phyloP scores from a whole-genome alignment of 2,888 invertebrate genomes.

The Ellobium chinense region DNA sequence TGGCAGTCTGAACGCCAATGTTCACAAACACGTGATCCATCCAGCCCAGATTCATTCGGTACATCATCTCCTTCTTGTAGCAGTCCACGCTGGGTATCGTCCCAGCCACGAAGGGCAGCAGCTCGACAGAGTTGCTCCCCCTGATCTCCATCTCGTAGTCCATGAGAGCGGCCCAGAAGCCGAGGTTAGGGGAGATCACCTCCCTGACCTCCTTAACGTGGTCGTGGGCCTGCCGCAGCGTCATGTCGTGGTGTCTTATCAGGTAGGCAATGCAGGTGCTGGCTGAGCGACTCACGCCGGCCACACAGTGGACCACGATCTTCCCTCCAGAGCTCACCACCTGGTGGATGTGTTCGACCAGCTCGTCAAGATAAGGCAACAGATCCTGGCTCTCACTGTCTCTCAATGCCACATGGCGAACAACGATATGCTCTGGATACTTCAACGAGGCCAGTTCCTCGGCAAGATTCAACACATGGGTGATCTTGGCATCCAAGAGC shows the following conservation, averaged over 20 bases:
- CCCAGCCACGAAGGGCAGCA: constrained; percentile 60
- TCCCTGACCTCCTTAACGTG: constrained; percentile 56
- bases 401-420: constrained; percentile 55
- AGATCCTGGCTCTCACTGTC: constrained; percentile 60
- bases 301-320: constrained; percentile 65
- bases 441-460: constrained; percentile 57
- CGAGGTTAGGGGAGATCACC: constrained; percentile 61
- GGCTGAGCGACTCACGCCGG: constrained; percentile 67
- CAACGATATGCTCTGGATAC: constrained; percentile 53
- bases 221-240: constrained; percentile 57
- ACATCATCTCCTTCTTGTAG: constrained; percentile 52
- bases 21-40: constrained; percentile 55
- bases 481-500: constrained; percentile 53
- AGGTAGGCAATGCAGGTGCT: constrained; percentile 66
- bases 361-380: constrained; percentile 55
- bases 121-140: constrained; percentile 57
- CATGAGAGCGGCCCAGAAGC: constrained; percentile 63
- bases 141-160: constrained; percentile 55
- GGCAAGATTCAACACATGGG: constrained; percentile 63
- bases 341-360: constrained; percentile 59
- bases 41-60: constrained; percentile 56
- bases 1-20: constrained; percentile 52
- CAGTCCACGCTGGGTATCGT: constrained; percentile 50
- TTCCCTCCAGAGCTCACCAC: constrained; percentile 50
- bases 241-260: constrained; percentile 56